A percentile compares a stretch with the other conserved stretches of the same genome.
These are phyloP conservation scores for Carduelis carduelis DNA, from an alignment of 2,797 vertebrate species.

Conservation along the genomic window DNA sequence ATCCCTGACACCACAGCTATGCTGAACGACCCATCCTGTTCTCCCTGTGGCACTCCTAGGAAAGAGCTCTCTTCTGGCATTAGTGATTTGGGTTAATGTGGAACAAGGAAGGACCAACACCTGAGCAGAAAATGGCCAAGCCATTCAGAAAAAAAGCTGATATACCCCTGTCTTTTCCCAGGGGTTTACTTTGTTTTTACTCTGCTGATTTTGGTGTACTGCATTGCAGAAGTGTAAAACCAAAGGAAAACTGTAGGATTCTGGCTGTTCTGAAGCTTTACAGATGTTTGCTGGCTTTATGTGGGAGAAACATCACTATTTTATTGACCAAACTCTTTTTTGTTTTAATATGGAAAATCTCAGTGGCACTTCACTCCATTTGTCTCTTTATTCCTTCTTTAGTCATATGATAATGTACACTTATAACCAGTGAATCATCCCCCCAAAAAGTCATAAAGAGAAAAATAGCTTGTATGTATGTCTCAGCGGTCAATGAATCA, in stretches of 20 bases:
- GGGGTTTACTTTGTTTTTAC: neutral
- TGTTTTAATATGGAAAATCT: slow-evolving; percentile 60
- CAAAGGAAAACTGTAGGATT: neutral
- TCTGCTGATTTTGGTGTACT: neutral
- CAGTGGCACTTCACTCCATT: slow-evolving; percentile 46
- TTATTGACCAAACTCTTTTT: slow-evolving; percentile 13
- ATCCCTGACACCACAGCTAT: neutral
- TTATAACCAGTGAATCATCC: slow-evolving; percentile 71
- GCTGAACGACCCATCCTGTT: neutral
- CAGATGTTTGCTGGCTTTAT: slow-evolving; percentile 11
- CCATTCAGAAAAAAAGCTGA: neutral
- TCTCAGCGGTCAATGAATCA: slow-evolving; percentile 71
- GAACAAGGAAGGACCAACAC: neutral
- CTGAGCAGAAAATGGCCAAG: neutral
- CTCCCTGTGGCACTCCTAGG: neutral
- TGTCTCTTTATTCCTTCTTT: slow-evolving; percentile 33
- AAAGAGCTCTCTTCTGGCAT: neutral
- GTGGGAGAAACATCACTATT: slow-evolving; percentile 1
- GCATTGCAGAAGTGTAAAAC: neutral
- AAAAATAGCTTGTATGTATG: slow-evolving; percentile 67
- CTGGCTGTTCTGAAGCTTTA: neutral
- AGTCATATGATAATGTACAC: slow-evolving; percentile 69
- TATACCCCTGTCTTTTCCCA: neutral
- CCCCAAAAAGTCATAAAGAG: slow-evolving; percentile 63
- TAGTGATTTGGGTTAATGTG: neutral